Percentiles rank a stretch among this genome's conserved stretches.
Evolutionary conservation across 1,140 invertebrate genomes (phyloP).

Genomic region (Orchesella cincta): DNA sequence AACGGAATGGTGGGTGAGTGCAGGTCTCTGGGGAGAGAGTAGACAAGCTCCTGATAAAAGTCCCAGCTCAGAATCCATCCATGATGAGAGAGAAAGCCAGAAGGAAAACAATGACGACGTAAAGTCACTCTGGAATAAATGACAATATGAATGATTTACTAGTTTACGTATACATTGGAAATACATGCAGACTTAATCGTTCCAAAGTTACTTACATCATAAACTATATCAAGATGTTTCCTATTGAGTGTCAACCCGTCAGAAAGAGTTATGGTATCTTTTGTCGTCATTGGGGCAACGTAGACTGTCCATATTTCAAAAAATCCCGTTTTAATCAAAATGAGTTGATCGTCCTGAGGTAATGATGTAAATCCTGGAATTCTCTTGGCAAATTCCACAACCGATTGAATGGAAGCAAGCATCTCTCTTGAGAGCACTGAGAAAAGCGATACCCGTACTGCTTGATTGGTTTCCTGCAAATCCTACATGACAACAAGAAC

Average conservation of each 20-base stretch:
- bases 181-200: too few species aligned
- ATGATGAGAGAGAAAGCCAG: constrained; percentile 59
- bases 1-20: constrained; percentile 77
- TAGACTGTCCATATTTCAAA: constrained; percentile 94
- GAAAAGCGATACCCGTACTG: constrained; percentile 55
- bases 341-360: constrained; percentile 89
- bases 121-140: constrained; percentile 66
- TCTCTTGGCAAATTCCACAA: constrained; percentile 91
- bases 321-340: constrained; percentile 92
- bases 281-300: constrained; percentile 77
- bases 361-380: constrained; percentile 83
- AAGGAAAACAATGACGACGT: constrained; percentile 72
- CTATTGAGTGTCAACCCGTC: constrained; percentile 84
- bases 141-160: background rate
- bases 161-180: constrained; percentile 11
- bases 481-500: constrained; percentile 49
- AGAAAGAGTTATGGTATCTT: constrained; percentile 82
- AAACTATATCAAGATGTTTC: constrained; percentile 85
- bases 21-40: constrained; percentile 74
- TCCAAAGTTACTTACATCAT: constrained; percentile 91
- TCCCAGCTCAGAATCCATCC: constrained; percentile 84
- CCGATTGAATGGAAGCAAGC: constrained; percentile 82
- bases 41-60: constrained; percentile 85
- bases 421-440: constrained; percentile 69
- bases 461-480: constrained; percentile 54